These are phyloP conservation scores for Muschampia staudingeri DNA, from an alignment of 2,888 invertebrate genomes.

Conservation along the genomic window DNA sequence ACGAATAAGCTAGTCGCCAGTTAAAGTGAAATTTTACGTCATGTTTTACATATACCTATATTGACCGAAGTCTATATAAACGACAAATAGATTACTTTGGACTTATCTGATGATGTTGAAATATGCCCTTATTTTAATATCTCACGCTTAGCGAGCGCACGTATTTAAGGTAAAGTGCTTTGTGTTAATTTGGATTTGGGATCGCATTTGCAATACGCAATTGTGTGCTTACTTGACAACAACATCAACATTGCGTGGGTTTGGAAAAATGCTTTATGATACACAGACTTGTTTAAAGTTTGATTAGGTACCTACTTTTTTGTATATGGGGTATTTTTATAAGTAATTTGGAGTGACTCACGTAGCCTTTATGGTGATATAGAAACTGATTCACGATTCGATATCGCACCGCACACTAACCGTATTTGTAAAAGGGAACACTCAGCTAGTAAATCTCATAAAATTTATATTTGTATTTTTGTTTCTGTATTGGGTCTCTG, in stretches of 20 bases:
- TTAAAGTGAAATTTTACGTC: no score
- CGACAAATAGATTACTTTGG: background rate
- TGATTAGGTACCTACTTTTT: background rate
- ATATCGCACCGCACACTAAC: no score
- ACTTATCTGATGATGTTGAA: no score
- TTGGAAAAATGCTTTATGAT: constrained; percentile 4
- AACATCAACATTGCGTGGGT: background rate
- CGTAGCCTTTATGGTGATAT: no score
- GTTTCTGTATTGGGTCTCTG: no score
- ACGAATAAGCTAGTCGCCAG: no score
- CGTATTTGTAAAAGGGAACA: no score
- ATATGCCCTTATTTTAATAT: background rate
- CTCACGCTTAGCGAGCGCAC: constrained; percentile 21
- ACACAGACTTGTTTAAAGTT: background rate
- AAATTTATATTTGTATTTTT: no score
- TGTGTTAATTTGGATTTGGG: constrained; percentile 28
- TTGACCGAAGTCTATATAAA: background rate
- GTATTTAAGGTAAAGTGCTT: constrained; percentile 29
- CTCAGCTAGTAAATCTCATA: no score
- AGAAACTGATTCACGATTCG: no score
- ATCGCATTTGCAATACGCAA: constrained; percentile 41
- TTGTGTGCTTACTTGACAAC: constrained; percentile 37
- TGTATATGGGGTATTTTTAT: background rate
- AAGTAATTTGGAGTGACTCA: no score
- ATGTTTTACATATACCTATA: no score